phyloP scores from a whole-genome alignment of 2,888 invertebrate species.

The Steinernema carpocapsae region DNA sequence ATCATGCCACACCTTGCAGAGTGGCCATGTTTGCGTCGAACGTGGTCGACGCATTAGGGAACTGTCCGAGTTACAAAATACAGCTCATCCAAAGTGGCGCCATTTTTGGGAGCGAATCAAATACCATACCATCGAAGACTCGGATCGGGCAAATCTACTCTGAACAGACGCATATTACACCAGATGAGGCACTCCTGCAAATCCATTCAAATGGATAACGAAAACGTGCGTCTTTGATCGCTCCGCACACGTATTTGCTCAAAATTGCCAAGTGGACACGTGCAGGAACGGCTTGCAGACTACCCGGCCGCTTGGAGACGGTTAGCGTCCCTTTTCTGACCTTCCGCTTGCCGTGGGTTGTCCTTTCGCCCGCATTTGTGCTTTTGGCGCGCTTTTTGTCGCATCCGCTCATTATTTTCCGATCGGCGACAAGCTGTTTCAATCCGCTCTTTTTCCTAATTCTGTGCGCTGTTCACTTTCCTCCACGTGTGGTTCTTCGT shows the following conservation, averaged over 20 bases:
- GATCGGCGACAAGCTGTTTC: neutral
- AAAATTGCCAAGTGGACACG: slow-evolving; percentile 7
- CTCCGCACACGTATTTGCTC: slow-evolving; percentile 25
- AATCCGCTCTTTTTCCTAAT: neutral
- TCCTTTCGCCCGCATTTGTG: slow-evolving; percentile 15
- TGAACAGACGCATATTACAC: too few species aligned
- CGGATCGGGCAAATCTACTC: too few species aligned
- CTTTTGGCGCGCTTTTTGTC: slow-evolving; percentile 33
- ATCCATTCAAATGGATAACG: too few species aligned
- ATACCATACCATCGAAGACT: too few species aligned
- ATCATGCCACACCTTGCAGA: too few species aligned
- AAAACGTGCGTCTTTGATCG: neutral
- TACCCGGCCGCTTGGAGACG: slow-evolving; percentile 16
- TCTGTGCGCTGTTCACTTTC: neutral
- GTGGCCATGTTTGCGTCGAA: too few species aligned
- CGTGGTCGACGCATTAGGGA: too few species aligned
- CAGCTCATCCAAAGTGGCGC: too few species aligned
- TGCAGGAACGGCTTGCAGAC: slow-evolving; percentile 13
- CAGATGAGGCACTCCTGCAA: too few species aligned
- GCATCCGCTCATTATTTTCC: slow-evolving; percentile 14
- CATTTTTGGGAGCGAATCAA: too few species aligned
- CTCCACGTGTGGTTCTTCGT: too few species aligned
- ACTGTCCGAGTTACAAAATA: too few species aligned
- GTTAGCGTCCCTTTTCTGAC: slow-evolving; percentile 16
- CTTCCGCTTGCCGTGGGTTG: neutral